Evolutionary conservation across 92 coral and sea anemone genomes (phyloP).

Genomic region (Actinernus sp.): DNA sequence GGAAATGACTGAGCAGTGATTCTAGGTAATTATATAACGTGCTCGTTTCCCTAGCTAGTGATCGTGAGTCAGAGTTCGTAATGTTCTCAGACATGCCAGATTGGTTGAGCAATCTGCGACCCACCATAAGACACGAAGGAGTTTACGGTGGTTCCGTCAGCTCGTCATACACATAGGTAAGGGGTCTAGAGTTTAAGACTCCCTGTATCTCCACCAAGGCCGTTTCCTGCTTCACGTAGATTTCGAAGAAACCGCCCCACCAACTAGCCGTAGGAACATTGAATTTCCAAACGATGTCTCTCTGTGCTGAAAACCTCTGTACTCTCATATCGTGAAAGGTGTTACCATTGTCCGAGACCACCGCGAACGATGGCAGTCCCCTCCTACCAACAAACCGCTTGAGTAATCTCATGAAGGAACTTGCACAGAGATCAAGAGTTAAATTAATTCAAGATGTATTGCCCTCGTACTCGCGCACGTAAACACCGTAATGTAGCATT

Average conservation of each 20-base stretch:
- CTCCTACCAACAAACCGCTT: constrained; percentile 42
- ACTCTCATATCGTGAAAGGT: constrained; percentile 29
- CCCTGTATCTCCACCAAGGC: constrained; percentile 12
- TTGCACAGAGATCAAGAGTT: constrained; percentile 39
- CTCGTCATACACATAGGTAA: no score
- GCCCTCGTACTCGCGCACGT: no score
- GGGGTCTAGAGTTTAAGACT: no score
- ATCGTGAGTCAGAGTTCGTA: no score
- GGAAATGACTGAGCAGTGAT: constrained; percentile 16
- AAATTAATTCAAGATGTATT: no score
- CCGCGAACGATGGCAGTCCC: constrained; percentile 25
- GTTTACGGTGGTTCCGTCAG: constrained; percentile 13
- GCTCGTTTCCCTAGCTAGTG: background rate
- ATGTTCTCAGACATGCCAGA: no score
- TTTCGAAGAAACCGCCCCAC: constrained; percentile 53
- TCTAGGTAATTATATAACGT: constrained; percentile 1
- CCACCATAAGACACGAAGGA: constrained; percentile 14
- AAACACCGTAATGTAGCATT: no score
- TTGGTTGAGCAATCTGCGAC: constrained; percentile 26
- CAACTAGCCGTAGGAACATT: constrained; percentile 42
- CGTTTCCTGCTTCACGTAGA: constrained; percentile 38
- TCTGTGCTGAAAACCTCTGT: constrained; percentile 15
- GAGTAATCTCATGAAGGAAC: constrained; percentile 31
- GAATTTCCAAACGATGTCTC: constrained; percentile 28
- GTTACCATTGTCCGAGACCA: constrained; percentile 31